Evolutionary conservation across 2,113 vertebrate species (phyloP).

Genomic region (Melanocharis versteri): DNA sequence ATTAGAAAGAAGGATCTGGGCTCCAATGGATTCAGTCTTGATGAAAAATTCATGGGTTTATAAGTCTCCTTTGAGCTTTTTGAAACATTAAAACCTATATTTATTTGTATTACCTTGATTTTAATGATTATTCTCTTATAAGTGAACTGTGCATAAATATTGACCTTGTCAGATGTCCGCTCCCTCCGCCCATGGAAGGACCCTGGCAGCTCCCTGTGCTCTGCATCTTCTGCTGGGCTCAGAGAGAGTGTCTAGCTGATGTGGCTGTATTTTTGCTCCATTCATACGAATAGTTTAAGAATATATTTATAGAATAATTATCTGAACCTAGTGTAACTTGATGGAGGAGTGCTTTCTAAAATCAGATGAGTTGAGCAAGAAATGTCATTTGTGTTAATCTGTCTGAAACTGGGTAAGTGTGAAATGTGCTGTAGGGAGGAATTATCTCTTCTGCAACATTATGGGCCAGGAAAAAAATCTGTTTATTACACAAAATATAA

Average conservation of each 20-base stretch:
- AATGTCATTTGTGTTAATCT: constrained; percentile 53
- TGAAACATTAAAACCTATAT: constrained; percentile 20
- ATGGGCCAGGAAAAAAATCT: not conserved
- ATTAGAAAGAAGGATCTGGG: constrained; percentile 17
- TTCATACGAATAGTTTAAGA: constrained; percentile 10
- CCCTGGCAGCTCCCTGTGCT: not conserved
- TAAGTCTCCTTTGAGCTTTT: constrained; percentile 7
- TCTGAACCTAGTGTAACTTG: not conserved
- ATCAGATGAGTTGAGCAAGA: constrained; percentile 5
- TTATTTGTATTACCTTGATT: constrained; percentile 3
- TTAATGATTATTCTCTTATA: not conserved
- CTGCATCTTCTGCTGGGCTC: not conserved
- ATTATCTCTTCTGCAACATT: constrained; percentile 35
- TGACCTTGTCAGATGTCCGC: not conserved
- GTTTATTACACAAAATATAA: not conserved
- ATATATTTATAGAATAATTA: constrained; percentile 31
- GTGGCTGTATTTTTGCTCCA: not conserved
- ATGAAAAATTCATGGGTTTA: constrained; percentile 42
- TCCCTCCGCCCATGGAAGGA: not conserved
- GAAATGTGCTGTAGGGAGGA: constrained; percentile 37
- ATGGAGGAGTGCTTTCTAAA: constrained; percentile 45
- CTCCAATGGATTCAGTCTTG: not conserved
- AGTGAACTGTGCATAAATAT: not conserved
- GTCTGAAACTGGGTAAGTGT: constrained; percentile 24
- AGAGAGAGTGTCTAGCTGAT: not conserved